A percentile compares a stretch with the other conserved stretches of the same genome.
Conservation (phyloP, 2,888 invertebrate species). For the Ephialtes manifestator region DNA sequence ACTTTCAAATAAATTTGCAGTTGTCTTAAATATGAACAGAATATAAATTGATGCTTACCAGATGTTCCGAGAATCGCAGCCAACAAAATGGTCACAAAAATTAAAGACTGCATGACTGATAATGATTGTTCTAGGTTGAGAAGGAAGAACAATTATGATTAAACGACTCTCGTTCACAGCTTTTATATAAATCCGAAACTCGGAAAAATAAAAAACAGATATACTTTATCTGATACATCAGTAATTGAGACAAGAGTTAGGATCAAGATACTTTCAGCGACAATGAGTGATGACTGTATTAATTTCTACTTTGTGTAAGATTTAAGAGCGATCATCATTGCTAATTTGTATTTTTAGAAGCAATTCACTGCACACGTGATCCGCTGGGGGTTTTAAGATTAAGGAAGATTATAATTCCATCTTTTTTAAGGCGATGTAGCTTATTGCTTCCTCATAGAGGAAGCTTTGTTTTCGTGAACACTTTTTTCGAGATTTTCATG, state of each 20-base stretch:
- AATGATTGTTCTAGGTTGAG: neutral
- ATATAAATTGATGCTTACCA: slow-evolving; percentile 21
- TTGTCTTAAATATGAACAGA: neutral
- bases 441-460: too few species aligned
- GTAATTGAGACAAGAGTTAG: neutral
- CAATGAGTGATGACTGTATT: too few species aligned
- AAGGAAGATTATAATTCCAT: too few species aligned
- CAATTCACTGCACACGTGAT: too few species aligned
- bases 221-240: neutral
- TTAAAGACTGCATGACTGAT: slow-evolving; percentile 35
- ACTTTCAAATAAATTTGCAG: neutral
- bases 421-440: too few species aligned
- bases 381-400: too few species aligned
- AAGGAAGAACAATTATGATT: neutral
- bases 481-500: too few species aligned
- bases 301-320: too few species aligned
- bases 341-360: too few species aligned
- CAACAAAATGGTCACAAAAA: slow-evolving; percentile 32
- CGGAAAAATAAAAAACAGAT: neutral
- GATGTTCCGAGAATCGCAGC: slow-evolving; percentile 27
- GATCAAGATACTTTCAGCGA: too few species aligned
- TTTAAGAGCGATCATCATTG: too few species aligned
- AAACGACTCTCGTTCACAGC: neutral
- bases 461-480: too few species aligned
- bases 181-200: slow-evolving; percentile 13